These are phyloP conservation scores for Hirundichthys speculiger DNA, from an alignment of 2,113 vertebrate species.

Conservation along the genomic window DNA sequence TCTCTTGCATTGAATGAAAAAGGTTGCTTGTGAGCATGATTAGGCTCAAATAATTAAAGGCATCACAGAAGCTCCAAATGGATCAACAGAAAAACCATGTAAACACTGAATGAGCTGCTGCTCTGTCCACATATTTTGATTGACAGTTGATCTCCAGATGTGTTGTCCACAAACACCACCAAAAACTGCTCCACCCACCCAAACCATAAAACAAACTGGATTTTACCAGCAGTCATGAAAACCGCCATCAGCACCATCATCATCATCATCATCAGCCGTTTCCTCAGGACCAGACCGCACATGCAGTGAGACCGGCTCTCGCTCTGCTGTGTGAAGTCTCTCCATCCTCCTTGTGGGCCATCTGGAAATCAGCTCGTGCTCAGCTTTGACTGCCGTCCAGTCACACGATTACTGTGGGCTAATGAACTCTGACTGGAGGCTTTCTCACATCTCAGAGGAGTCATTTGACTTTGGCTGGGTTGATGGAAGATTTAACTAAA, in stretches of 20 bases:
- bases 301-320: slow-evolving; percentile 13
- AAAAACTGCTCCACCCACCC: neutral
- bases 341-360: slow-evolving; percentile 40
- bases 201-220: slow-evolving; percentile 29
- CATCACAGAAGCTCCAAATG: too few relatives aligned
- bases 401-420: slow-evolving; percentile 31
- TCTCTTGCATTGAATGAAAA: too few relatives aligned
- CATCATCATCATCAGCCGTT: slow-evolving; percentile 24
- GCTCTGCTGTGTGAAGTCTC: slow-evolving; percentile 34
- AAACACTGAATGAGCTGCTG: too few relatives aligned
- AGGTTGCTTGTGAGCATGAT: too few relatives aligned
- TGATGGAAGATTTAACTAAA: slow-evolving; percentile 30
- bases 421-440: slow-evolving; percentile 52
- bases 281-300: slow-evolving; percentile 36
- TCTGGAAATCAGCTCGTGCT: slow-evolving; percentile 63
- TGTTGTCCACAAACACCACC: neutral
- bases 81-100: too few relatives aligned
- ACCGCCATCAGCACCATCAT: slow-evolving; percentile 24
- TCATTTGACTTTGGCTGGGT: slow-evolving; percentile 42
- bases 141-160: slow-evolving; percentile 24
- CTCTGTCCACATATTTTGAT: too few relatives aligned
- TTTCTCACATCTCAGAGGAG: slow-evolving; percentile 50
- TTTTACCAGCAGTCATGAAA: slow-evolving; percentile 16
- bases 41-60: too few relatives aligned
- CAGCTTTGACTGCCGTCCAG: slow-evolving; percentile 32